These are phyloP conservation scores for Chiroxiphia lanceolata DNA, from an alignment of 2,797 vertebrate genomes.

Conservation along the genomic window DNA sequence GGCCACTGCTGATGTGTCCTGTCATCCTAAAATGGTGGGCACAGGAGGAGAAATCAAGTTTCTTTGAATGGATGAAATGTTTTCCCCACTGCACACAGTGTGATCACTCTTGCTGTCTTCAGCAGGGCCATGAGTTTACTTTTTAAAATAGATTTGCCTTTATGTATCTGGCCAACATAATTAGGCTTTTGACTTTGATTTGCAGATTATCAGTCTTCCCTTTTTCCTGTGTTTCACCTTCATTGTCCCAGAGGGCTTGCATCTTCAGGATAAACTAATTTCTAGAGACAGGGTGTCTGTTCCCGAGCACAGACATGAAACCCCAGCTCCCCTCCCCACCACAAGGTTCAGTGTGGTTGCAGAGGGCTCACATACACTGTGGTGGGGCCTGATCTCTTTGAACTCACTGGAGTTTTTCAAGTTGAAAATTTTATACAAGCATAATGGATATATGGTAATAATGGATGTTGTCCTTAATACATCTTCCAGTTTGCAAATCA, in stretches of 20 bases:
- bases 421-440: neutral
- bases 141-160: neutral
- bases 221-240: neutral
- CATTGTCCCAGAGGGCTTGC: neutral
- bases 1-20: neutral
- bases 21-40: neutral
- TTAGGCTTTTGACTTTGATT: neutral
- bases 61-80: neutral
- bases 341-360: neutral
- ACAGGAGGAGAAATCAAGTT: neutral
- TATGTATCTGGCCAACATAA: neutral
- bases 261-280: neutral
- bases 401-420: neutral
- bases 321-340: neutral
- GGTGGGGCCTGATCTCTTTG: neutral
- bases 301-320: neutral
- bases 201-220: neutral
- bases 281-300: neutral
- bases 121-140: neutral
- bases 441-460: neutral
- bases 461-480: neutral
- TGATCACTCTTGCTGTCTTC: neutral
- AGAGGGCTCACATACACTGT: fast-evolving
- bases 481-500: neutral
- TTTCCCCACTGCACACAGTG: neutral